phyloP scores from a whole-genome alignment of 2,797 vertebrate genomes.

The Chrosomus eos region DNA sequence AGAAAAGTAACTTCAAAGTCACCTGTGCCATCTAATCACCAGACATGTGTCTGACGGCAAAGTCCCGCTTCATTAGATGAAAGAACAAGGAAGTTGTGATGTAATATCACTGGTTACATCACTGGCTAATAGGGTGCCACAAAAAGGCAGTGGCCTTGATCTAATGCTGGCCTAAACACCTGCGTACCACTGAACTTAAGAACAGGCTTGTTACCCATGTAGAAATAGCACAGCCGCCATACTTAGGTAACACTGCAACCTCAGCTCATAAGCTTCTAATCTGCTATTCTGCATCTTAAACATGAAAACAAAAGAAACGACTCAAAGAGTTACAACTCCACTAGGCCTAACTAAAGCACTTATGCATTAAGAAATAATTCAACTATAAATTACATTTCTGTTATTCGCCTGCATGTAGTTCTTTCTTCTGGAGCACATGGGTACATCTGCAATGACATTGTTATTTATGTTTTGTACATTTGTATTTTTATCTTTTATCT shows the following conservation, averaged over 20 bases:
- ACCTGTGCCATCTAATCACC: neutral
- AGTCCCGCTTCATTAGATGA: slow-evolving; percentile 32
- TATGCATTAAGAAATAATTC: neutral
- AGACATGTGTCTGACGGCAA: slow-evolving; percentile 32
- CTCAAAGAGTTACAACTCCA: neutral
- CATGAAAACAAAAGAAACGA: neutral
- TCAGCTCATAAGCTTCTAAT: slow-evolving; percentile 6
- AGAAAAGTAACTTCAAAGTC: neutral
- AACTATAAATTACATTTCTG: neutral
- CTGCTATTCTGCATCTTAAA: slow-evolving; percentile 15
- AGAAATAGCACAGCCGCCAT: neutral
- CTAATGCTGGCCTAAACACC: slow-evolving; percentile 41
- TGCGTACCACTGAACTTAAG: slow-evolving; percentile 33
- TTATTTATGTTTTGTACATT: neutral
- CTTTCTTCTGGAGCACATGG: neutral
- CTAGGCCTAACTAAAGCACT: neutral
- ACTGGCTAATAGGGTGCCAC: slow-evolving; percentile 9
- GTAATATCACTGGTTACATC: slow-evolving; percentile 48
- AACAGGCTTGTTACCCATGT: slow-evolving; percentile 8
- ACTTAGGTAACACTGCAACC: neutral
- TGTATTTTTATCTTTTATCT: neutral
- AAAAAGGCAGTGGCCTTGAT: slow-evolving; percentile 7
- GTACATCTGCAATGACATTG: neutral
- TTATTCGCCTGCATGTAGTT: neutral
- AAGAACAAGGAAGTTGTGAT: slow-evolving; percentile 48